Evolutionary conservation across 2,797 vertebrate genomes (phyloP).

Genomic region (Heliangelus exortis): DNA sequence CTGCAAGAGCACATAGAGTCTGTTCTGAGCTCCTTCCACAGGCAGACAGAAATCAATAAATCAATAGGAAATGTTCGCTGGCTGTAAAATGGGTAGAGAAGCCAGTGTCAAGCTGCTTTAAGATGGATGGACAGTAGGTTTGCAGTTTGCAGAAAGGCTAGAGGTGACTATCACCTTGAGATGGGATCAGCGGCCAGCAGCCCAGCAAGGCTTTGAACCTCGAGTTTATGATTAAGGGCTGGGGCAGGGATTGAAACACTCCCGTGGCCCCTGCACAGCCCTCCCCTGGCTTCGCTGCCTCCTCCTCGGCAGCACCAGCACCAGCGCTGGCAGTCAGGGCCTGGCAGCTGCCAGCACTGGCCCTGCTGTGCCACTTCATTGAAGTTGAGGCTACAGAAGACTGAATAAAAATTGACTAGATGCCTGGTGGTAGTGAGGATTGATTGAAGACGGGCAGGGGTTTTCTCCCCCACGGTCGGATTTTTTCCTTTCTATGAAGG

Average conservation of each 20-base stretch:
- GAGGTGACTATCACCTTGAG: constrained; percentile 86
- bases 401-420: constrained; percentile 83
- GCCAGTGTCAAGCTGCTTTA: constrained; percentile 89
- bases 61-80: constrained; percentile 97
- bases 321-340: constrained; percentile 21
- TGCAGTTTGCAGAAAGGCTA: constrained; percentile 83
- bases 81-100: constrained; percentile 94
- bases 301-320: background rate
- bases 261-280: background rate
- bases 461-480: constrained; percentile 86
- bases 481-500: constrained; percentile 84
- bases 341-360: constrained; percentile 62
- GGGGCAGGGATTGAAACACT: constrained; percentile 64
- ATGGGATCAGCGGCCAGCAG: constrained; percentile 78
- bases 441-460: constrained; percentile 88
- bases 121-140: constrained; percentile 90
- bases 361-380: constrained; percentile 82
- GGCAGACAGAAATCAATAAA: constrained; percentile 97
- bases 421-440: constrained; percentile 85
- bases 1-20: constrained; percentile 87
- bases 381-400: constrained; percentile 78
- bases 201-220: constrained; percentile 78
- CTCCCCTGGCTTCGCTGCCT: background rate
- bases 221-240: constrained; percentile 80
- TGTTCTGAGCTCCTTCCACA: constrained; percentile 90